Evolutionary conservation across 1,140 invertebrate species (phyloP), one percentile per base, ranked within the genome.

Genomic region (Mylabris phalerata): DNA sequence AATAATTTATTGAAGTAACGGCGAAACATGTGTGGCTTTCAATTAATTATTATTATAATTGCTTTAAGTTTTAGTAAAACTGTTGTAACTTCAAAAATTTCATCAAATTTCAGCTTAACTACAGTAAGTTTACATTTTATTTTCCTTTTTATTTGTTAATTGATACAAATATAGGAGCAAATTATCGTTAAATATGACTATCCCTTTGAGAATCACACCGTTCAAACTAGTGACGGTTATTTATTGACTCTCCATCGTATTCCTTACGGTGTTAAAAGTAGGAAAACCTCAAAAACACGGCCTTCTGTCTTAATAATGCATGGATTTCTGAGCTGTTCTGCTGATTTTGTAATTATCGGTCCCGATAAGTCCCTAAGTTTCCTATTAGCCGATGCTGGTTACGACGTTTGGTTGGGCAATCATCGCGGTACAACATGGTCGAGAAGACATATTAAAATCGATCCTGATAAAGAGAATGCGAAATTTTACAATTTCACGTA

Each of bases 161-260:
- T 13, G 13, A 13, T 13, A 13, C 13, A 13, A 13, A 13, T 32
- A 32, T 32, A 32, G 27, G 7, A 32, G 27, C 27, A 54, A 54
- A 54, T 82, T 9, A 77, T 81, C 27, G 48, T 60, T 47, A 66
- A 67, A 59, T 73, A 80, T 58, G 85, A 84, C 26, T 88, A 87
- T 64, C 76, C 77, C 3, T 72, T 79, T 3, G 82, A 89, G 66
- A 80, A 77, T 45, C 84, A 89, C 68, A 66, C 78, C 0, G 80
- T 83, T 25, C 78, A 77, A 59, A 88, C 87, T 6, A 73, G 79
- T 38, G 87, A 90, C 74, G 85, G 81, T 5, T 90, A 89, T 73
- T 75, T 86, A 13, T 72, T 89, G 10, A 80, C 82, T 45, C 64
- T 87, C 62, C 83, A 87, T 73, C 74, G 86, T 62, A 82, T 88